Conservation (phyloP, 2,888 invertebrate genomes). For the Argyresthia goedartella region DNA sequence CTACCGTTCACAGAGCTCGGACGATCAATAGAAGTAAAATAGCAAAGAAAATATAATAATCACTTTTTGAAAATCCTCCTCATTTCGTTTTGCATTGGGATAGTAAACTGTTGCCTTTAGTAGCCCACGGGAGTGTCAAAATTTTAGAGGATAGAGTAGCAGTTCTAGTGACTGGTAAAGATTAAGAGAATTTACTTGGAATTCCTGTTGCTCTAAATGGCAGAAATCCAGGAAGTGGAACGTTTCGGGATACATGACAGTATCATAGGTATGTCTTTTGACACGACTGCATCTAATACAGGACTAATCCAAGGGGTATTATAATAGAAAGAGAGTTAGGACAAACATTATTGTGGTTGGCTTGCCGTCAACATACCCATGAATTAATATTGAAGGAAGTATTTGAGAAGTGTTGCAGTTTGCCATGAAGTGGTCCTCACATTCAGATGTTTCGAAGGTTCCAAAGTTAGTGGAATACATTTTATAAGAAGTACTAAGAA, state of each 20-base stretch:
- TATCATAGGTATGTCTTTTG: background rate
- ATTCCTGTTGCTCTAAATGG: too few relatives aligned
- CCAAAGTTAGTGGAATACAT: background rate
- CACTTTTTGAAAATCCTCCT: too few relatives aligned
- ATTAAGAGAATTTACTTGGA: too few relatives aligned
- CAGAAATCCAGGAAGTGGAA: constrained; percentile 1
- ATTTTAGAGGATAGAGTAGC: too few relatives aligned
- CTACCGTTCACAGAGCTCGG: too few relatives aligned
- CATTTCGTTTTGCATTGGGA: too few relatives aligned
- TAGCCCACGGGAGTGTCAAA: too few relatives aligned
- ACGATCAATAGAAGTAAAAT: too few relatives aligned
- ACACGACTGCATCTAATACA: constrained; percentile 6
- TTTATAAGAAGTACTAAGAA: background rate
- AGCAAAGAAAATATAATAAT: too few relatives aligned
- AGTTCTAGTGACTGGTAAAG: too few relatives aligned
- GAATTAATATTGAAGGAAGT: background rate
- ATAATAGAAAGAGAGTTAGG: background rate
- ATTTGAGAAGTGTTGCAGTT: background rate
- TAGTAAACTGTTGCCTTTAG: too few relatives aligned
- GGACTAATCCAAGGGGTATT: background rate
- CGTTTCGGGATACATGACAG: background rate
- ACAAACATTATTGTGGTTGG: background rate
- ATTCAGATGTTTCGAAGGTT: background rate
- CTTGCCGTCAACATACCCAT: background rate
- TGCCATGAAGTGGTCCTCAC: background rate